phyloP scores from a whole-genome alignment of 2,797 vertebrate genomes.

The Trematomus bernacchii region DNA sequence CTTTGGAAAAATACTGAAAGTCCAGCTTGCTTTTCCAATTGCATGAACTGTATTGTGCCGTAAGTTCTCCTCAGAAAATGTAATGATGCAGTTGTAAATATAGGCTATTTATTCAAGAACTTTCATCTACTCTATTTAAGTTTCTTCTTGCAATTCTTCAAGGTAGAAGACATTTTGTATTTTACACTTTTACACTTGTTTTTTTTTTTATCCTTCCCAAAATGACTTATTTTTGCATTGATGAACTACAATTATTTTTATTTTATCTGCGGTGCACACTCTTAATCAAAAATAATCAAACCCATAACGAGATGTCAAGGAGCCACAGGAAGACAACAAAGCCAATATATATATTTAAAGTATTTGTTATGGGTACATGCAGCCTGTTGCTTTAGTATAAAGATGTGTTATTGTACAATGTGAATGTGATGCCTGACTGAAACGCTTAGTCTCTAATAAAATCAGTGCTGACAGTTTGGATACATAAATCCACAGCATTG shows the following conservation, averaged over 20 bases:
- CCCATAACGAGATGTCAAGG: too few species aligned
- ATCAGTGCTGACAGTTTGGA: not conserved
- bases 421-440: not conserved
- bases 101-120: not conserved
- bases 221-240: not conserved
- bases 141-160: not conserved
- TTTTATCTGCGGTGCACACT: too few species aligned
- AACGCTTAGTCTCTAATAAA: not conserved
- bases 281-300: too few species aligned
- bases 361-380: not conserved
- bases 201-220: too few species aligned
- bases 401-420: not conserved
- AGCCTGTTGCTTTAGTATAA: not conserved
- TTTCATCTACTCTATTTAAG: not conserved
- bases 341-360: too few species aligned
- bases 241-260: too few species aligned
- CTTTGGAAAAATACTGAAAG: conserved; percentile 32
- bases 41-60: not conserved
- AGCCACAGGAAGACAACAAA: too few species aligned
- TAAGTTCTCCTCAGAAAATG: conserved; percentile 2
- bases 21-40: not conserved
- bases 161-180: not conserved
- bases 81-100: conserved; percentile 1
- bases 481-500: not conserved
- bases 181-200: not conserved